Conservation (phyloP, 1,140 invertebrate genomes). For the Nasonia giraulti region DNA sequence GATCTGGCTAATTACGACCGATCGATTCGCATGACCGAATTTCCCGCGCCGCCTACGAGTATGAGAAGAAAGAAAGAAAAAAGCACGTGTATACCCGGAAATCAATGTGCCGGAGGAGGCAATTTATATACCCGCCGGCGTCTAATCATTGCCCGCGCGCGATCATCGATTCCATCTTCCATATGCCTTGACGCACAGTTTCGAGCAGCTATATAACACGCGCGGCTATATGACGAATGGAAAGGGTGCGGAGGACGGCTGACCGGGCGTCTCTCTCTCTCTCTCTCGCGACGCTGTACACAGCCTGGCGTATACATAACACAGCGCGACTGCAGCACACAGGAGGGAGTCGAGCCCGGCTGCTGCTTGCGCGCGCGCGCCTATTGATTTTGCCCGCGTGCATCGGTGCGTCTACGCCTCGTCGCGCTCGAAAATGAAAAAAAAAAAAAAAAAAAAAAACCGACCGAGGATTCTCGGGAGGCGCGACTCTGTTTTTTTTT, state of each 20-base stretch:
- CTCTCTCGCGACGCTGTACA: background rate
- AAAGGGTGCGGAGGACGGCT: background rate
- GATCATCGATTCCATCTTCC: conserved; percentile 2
- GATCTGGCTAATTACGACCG: conserved; percentile 28
- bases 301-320: background rate
- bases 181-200: background rate
- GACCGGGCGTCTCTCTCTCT: background rate
- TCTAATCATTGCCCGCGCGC: no score
- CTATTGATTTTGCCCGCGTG: conserved; percentile 27
- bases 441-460: conserved; percentile 13
- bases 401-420: conserved; percentile 24
- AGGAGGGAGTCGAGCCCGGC: background rate
- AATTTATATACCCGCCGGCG: no score
- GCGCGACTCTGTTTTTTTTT: conserved; percentile 51
- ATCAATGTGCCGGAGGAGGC: no score
- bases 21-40: background rate
- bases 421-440: background rate
- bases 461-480: conserved; percentile 36
- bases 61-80: no score
- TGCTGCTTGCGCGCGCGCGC: background rate
- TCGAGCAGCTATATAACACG: background rate
- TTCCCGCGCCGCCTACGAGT: background rate
- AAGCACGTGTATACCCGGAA: no score
- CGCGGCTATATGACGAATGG: background rate
- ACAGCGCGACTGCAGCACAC: background rate